phyloP scores from a whole-genome alignment of 2,113 vertebrate species.

The Antigone vipio region DNA sequence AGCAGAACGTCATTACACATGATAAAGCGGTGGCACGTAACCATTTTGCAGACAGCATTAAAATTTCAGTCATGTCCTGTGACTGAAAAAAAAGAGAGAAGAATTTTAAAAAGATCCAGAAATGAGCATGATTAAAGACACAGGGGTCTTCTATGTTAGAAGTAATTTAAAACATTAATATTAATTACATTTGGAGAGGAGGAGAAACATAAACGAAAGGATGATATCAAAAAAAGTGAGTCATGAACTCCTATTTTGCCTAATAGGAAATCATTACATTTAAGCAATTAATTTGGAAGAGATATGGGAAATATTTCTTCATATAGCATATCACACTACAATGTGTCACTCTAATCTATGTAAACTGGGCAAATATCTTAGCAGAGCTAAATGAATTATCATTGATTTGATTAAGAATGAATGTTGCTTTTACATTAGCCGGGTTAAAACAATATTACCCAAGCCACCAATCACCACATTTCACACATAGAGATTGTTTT shows the following conservation, averaged over 20 bases:
- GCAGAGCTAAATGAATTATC: neutral
- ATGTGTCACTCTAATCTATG: neutral
- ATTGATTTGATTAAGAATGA: neutral
- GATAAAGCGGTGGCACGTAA: neutral
- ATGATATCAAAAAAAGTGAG: neutral
- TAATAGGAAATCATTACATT: slow-evolving; percentile 3
- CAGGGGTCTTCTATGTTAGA: neutral
- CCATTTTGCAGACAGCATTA: slow-evolving; percentile 6
- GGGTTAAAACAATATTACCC: neutral
- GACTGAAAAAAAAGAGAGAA: neutral
- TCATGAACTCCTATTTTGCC: neutral
- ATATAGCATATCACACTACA: neutral
- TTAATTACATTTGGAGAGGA: slow-evolving; percentile 35
- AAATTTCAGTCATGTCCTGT: slow-evolving; percentile 35
- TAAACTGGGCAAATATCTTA: neutral
- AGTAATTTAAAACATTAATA: slow-evolving; percentile 49
- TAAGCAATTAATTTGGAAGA: slow-evolving; percentile 36
- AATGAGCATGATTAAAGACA: slow-evolving; percentile 40
- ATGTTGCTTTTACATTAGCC: neutral
- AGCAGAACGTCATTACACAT: neutral
- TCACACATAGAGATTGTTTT: neutral
- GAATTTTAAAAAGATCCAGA: slow-evolving; percentile 38
- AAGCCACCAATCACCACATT: neutral
- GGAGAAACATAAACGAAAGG: slow-evolving; percentile 20
- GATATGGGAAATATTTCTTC: neutral